A percentile compares a stretch with the other conserved stretches of the same genome.
phyloP scores from a whole-genome alignment of 2,797 vertebrate species.

The Cyclura pinguis region DNA sequence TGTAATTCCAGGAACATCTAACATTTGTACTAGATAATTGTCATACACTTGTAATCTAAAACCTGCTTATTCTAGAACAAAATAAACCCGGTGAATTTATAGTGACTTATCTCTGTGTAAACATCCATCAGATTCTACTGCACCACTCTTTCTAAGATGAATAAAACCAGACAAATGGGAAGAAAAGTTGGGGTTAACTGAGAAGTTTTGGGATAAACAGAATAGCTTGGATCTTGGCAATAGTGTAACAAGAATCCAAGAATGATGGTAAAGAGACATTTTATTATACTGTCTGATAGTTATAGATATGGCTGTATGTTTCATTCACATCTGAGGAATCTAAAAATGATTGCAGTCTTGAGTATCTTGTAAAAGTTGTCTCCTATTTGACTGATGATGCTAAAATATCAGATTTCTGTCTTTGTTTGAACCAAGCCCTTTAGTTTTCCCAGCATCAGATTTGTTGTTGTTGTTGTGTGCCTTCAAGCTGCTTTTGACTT shows the following conservation, averaged over 20 bases:
- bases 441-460: background rate
- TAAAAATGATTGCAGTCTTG: background rate
- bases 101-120: background rate
- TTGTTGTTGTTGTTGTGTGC: no score
- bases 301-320: background rate
- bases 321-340: background rate
- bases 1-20: background rate
- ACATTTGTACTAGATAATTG: background rate
- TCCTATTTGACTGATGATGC: background rate
- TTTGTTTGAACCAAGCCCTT: constrained; percentile 11
- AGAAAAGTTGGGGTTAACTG: background rate
- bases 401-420: constrained; percentile 2
- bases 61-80: background rate
- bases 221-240: background rate
- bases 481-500: no score
- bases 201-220: background rate
- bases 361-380: background rate
- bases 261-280: background rate
- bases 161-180: background rate
- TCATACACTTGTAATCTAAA: background rate
- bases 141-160: background rate
- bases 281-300: background rate
- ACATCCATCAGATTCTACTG: background rate
- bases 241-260: background rate
- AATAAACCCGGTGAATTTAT: no score